phyloP scores from a whole-genome alignment of 2,797 vertebrate species.

The Avahi laniger region DNA sequence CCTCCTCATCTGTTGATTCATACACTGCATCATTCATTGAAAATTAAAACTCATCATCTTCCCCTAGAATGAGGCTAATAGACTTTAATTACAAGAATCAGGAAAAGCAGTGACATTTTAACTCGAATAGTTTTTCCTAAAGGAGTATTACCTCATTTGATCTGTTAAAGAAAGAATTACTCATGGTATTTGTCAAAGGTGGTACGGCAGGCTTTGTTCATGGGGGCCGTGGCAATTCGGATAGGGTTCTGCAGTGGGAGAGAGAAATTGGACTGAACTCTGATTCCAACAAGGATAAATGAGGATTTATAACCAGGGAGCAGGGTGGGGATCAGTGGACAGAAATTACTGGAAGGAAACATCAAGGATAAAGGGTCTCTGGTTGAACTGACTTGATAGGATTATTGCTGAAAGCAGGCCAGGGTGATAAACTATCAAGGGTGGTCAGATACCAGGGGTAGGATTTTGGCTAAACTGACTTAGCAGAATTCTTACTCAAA shows the following conservation, averaged over 20 bases:
- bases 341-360: background rate
- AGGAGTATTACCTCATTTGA: conserved; percentile 36
- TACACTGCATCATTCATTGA: conserved; percentile 41
- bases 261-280: background rate
- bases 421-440: background rate
- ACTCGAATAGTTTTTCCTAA: background rate
- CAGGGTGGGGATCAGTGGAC: background rate
- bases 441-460: background rate
- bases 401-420: background rate
- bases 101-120: conserved; percentile 65
- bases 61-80: conserved; percentile 36
- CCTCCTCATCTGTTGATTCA: background rate
- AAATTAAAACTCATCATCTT: conserved; percentile 58
- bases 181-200: background rate
- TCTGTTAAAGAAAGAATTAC: conserved; percentile 3
- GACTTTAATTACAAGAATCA: conserved; percentile 60
- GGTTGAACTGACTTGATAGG: background rate
- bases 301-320: background rate
- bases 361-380: background rate
- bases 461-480: background rate
- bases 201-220: background rate
- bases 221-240: background rate
- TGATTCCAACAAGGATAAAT: background rate
- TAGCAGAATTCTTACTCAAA: background rate
- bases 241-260: background rate